phyloP scores from a whole-genome alignment of 2,888 invertebrate genomes.

The Metacarcinus magister region DNA sequence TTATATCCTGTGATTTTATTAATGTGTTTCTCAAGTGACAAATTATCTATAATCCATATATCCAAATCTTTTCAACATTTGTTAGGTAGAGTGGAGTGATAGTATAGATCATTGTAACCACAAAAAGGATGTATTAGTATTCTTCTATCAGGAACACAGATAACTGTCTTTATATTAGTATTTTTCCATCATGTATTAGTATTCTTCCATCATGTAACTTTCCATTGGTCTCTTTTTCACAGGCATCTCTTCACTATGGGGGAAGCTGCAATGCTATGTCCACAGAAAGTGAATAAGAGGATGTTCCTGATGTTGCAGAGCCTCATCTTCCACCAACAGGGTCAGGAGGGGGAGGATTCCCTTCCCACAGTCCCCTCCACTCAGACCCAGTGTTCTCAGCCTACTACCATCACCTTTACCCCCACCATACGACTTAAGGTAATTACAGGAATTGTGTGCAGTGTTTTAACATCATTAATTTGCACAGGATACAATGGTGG shows the following conservation, averaged over 20 bases:
- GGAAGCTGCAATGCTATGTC: conserved; percentile 85
- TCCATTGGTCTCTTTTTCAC: neutral
- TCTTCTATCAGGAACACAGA: neutral
- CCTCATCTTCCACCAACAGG: conserved; percentile 82
- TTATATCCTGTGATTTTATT: too few species aligned
- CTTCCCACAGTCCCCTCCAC: conserved; percentile 76
- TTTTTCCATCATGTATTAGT: neutral
- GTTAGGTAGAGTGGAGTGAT: too few species aligned
- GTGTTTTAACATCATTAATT: neutral
- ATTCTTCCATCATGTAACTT: neutral
- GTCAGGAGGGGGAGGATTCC: neutral
- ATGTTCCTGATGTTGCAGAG: conserved; percentile 85
- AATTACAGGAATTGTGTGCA: neutral
- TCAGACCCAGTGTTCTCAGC: conserved; percentile 80
- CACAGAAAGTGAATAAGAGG: conserved; percentile 84
- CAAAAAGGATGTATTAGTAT: neutral
- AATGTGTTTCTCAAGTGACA: too few species aligned
- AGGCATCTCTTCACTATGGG: conserved; percentile 85
- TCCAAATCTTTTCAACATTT: too few species aligned
- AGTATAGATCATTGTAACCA: too few species aligned
- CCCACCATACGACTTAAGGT: conserved; percentile 80
- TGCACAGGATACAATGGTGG: too few species aligned
- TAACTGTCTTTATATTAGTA: neutral
- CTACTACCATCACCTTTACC: conserved; percentile 75
- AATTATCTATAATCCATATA: too few species aligned